Conservation (phyloP, 2,888 invertebrate species). For the Augiades crinisus region DNA sequence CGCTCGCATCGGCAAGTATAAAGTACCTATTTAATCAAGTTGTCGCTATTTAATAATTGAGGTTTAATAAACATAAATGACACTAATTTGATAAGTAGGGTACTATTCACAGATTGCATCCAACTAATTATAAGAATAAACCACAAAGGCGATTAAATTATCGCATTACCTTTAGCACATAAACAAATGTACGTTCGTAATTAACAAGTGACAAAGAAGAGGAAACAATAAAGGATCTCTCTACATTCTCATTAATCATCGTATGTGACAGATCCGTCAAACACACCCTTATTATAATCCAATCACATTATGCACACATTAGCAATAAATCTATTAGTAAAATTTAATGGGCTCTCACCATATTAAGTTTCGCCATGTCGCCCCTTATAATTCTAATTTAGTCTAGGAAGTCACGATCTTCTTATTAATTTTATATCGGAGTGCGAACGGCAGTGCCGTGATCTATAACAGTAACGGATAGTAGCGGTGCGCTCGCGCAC, state of each 20-base stretch:
- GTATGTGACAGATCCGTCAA: slow-evolving; percentile 16
- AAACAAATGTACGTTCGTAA: not conserved
- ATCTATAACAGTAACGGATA: slow-evolving; percentile 41
- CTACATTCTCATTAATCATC: slow-evolving; percentile 18
- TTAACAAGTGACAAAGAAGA: not conserved
- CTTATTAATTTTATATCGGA: slow-evolving; percentile 45
- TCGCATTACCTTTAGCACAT: too few species aligned
- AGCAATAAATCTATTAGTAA: slow-evolving; percentile 12
- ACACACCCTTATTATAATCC: slow-evolving; percentile 19
- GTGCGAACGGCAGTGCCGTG: slow-evolving; percentile 34
- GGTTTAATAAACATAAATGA: too few species aligned
- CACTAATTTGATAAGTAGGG: too few species aligned
- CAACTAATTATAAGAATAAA: too few species aligned
- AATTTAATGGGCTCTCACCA: slow-evolving; percentile 50
- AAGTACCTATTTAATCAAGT: too few species aligned
- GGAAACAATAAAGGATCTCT: not conserved
- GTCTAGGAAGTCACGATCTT: slow-evolving; percentile 64
- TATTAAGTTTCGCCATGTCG: slow-evolving; percentile 54
- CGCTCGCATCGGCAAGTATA: too few species aligned
- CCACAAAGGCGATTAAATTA: too few species aligned
- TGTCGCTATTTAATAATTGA: too few species aligned
- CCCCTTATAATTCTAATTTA: slow-evolving; percentile 61
- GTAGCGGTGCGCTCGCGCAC: slow-evolving; percentile 51
- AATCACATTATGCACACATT: not conserved
- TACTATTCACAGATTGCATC: too few species aligned